phyloP scores from a whole-genome alignment of 2,797 vertebrate species.

The Menidia menidia region DNA sequence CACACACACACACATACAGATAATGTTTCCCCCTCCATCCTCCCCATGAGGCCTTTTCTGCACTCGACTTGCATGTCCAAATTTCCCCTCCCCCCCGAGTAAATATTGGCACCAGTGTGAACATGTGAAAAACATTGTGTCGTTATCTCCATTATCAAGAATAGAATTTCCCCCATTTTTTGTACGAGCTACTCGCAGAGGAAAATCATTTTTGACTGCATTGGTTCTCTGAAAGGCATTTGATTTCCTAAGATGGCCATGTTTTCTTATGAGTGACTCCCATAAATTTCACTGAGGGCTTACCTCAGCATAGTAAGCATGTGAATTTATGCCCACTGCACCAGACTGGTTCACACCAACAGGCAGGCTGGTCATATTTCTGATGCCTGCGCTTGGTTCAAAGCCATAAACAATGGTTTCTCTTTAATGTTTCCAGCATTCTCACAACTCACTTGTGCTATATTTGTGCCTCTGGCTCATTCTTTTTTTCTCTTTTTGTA shows the following conservation, averaged over 20 bases:
- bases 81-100: conserved; percentile 37
- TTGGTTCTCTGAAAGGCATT: conserved; percentile 46
- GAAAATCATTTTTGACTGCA: conserved; percentile 27
- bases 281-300: conserved; percentile 53
- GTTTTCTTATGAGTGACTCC: conserved; percentile 42
- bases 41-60: conserved; percentile 52
- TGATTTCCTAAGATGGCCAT: conserved; percentile 32
- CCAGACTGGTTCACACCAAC: conserved; percentile 31
- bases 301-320: conserved; percentile 55
- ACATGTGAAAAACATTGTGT: conserved; percentile 22
- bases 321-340: conserved; percentile 49
- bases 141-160: conserved; percentile 38
- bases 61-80: conserved; percentile 59
- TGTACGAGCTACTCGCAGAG: conserved; percentile 26
- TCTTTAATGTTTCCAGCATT: conserved; percentile 30
- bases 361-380: conserved; percentile 28
- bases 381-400: conserved; percentile 46
- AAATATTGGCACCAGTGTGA: conserved; percentile 68
- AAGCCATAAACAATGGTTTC: conserved; percentile 33
- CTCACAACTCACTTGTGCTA: conserved; percentile 2
- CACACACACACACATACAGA: neutral
- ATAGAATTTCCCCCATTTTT: conserved; percentile 30
- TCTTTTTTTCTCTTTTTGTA: conserved; percentile 1
- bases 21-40: conserved; percentile 15
- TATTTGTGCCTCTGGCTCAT: neutral